These are phyloP conservation scores for Melinaea marsaeus DNA, from an alignment of 2,888 invertebrate genomes.

Conservation along the genomic window DNA sequence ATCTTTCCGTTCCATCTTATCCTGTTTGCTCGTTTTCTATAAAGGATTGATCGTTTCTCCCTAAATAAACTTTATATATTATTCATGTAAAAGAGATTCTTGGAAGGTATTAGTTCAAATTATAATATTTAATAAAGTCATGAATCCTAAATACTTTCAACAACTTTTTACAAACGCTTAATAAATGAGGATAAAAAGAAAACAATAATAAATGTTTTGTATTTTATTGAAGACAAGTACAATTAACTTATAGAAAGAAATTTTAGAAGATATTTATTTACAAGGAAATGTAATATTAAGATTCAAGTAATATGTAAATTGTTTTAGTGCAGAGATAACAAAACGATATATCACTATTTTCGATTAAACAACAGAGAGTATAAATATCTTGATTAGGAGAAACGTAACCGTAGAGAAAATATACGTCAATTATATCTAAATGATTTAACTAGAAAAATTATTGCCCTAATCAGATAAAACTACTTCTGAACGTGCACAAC, in stretches of 20 bases:
- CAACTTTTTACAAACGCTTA: background rate
- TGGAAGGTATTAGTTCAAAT: too few species aligned
- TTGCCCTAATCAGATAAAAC: conserved; percentile 66
- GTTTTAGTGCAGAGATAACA: conserved; percentile 33
- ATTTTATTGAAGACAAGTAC: conserved; percentile 72
- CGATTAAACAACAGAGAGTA: conserved; percentile 26
- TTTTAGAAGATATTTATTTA: conserved; percentile 74
- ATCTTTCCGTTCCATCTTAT: conserved; percentile 14
- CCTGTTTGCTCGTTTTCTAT: conserved; percentile 7
- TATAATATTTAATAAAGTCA: too few species aligned
- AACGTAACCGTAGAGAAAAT: conserved; percentile 28
- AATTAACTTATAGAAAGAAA: conserved; percentile 72
- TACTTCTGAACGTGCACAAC: conserved; percentile 75
- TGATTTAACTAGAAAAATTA: conserved; percentile 53
- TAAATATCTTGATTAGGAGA: conserved; percentile 16
- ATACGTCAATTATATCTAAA: conserved; percentile 37
- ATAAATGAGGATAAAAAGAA: conserved; percentile 13
- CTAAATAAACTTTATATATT: background rate
- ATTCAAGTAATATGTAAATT: conserved; percentile 56
- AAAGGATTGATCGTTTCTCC: conserved; percentile 5
- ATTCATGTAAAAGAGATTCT: conserved; percentile 1
- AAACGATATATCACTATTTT: conserved; percentile 26
- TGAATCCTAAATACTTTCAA: too few species aligned
- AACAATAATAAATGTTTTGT: conserved; percentile 33
- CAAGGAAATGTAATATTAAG: conserved; percentile 65